Evolutionary conservation across 2,888 invertebrate species (phyloP).

Genomic region (Nycteola revayana): DNA sequence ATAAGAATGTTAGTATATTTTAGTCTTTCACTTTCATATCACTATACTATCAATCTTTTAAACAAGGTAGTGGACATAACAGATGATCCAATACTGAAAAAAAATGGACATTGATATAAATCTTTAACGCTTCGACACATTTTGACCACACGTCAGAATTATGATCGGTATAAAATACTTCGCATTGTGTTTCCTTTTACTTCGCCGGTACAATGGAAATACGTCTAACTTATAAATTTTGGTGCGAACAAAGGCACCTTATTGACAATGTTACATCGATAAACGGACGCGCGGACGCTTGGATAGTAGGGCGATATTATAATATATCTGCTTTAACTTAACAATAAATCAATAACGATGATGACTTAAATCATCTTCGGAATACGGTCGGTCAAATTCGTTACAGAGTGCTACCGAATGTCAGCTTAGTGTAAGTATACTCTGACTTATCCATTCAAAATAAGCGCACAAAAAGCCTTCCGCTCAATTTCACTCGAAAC

Average conservation of each 20-base stretch:
- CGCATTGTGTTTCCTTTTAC: constrained; percentile 56
- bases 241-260: constrained; percentile 78
- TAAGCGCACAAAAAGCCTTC: constrained; percentile 59
- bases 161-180: constrained; percentile 72
- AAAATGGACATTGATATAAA: constrained; percentile 57
- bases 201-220: constrained; percentile 59
- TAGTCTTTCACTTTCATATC: too few species aligned
- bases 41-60: constrained; percentile 24
- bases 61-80: constrained; percentile 30
- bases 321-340: constrained; percentile 67
- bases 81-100: constrained; percentile 46
- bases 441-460: constrained; percentile 44
- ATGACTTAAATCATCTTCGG: constrained; percentile 59
- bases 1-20: too few species aligned
- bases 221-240: constrained; percentile 78
- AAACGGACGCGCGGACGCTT: constrained; percentile 57
- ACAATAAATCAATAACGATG: constrained; percentile 70
- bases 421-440: constrained; percentile 48
- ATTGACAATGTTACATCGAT: constrained; percentile 73
- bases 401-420: constrained; percentile 46
- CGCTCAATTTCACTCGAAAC: constrained; percentile 73
- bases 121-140: constrained; percentile 77
- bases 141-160: constrained; percentile 76
- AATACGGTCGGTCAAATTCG: constrained; percentile 34
- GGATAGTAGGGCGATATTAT: constrained; percentile 61